Evolutionary conservation across 2,888 invertebrate genomes (phyloP).

Genomic region (Mythimna loreyi): DNA sequence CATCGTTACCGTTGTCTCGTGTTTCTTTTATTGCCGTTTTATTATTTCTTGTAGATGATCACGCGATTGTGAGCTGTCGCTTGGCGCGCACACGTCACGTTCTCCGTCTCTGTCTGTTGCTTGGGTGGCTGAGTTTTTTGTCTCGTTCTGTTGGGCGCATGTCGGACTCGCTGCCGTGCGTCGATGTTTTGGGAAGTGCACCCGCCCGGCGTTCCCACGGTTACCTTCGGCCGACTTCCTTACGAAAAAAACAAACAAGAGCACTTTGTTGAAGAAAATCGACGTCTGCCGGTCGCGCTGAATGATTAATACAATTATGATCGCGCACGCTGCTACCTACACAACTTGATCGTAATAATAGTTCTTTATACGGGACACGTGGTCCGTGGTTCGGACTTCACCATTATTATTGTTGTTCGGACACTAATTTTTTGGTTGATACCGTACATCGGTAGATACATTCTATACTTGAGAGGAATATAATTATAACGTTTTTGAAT

Average conservation of each 20-base stretch:
- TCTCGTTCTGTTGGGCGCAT: constrained; percentile 84
- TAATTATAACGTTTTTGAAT: constrained; percentile 40
- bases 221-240: constrained; percentile 90
- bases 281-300: constrained; percentile 90
- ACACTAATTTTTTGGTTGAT: constrained; percentile 71
- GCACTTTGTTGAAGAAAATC: constrained; percentile 91
- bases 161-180: constrained; percentile 89
- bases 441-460: constrained; percentile 60
- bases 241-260: constrained; percentile 91
- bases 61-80: constrained; percentile 91
- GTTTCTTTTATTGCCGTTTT: constrained; percentile 91
- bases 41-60: constrained; percentile 91
- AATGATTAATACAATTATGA: constrained; percentile 91
- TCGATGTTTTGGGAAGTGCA: constrained; percentile 91
- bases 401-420: constrained; percentile 63
- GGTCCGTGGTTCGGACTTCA: constrained; percentile 73
- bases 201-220: constrained; percentile 91
- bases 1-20: constrained; percentile 86
- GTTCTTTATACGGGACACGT: constrained; percentile 88
- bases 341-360: constrained; percentile 84
- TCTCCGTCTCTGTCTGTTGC: constrained; percentile 71
- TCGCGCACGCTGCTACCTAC: constrained; percentile 88
- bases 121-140: constrained; percentile 56
- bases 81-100: constrained; percentile 90
- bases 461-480: constrained; percentile 55